Conservation (phyloP, 2,888 invertebrate species). For the Drosophila cognata region DNA sequence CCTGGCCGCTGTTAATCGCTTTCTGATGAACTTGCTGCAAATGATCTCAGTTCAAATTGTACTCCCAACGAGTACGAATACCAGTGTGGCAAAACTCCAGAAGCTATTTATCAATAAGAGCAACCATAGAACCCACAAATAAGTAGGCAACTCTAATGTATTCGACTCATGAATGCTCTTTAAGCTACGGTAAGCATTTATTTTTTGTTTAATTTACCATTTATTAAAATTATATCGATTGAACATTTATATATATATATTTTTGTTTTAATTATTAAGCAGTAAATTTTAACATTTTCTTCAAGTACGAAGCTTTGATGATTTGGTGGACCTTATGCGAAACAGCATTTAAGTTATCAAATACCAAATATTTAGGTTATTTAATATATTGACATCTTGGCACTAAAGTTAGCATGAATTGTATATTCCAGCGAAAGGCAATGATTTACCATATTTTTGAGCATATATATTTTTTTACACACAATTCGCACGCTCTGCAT, state of each 20-base stretch:
- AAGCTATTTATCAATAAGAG: constrained; percentile 2
- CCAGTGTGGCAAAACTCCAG: constrained; percentile 1
- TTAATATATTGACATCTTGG: neutral
- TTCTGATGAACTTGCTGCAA: constrained; percentile 49
- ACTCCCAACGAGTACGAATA: neutral
- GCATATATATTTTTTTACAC: neutral
- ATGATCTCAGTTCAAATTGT: constrained; percentile 20
- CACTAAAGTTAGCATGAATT: neutral
- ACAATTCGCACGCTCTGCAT: constrained; percentile 24
- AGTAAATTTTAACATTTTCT: neutral
- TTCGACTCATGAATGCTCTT: constrained; percentile 2
- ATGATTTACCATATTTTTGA: neutral
- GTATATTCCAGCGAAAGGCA: neutral
- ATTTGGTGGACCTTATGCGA: neutral
- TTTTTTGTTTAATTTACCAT: neutral
- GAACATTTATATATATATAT: neutral
- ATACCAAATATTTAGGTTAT: neutral
- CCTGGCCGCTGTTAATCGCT: constrained; percentile 43
- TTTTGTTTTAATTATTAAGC: neutral
- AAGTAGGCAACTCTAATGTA: constrained; percentile 3
- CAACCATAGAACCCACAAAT: constrained; percentile 1
- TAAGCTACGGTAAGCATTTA: neutral
- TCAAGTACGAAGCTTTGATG: fast-evolving
- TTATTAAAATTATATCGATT: neutral
- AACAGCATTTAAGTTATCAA: neutral